These are phyloP conservation scores for Phaedon cochleariae DNA, from an alignment of 2,888 invertebrate genomes.

Conservation along the genomic window DNA sequence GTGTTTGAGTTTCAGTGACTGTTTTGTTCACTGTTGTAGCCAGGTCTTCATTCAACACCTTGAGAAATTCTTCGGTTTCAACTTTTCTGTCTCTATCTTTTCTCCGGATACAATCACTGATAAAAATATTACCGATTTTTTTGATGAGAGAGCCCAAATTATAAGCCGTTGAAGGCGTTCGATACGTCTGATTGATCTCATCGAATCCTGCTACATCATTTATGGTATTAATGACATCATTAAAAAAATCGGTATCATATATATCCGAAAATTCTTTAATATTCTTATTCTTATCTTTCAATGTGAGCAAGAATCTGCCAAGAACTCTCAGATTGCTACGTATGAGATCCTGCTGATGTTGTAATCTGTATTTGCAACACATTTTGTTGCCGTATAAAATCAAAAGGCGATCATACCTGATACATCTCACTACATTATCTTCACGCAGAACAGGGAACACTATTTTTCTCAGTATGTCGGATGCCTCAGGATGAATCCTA, in stretches of 20 bases:
- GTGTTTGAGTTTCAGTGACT: conserved; percentile 7
- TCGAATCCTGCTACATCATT: conserved; percentile 20
- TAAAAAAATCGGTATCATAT: conserved; percentile 16
- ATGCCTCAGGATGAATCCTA: conserved; percentile 21
- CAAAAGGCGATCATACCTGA: conserved; percentile 21
- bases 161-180: conserved; percentile 26
- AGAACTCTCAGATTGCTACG: conserved; percentile 16
- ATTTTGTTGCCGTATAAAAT: conserved; percentile 26
- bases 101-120: conserved; percentile 23
- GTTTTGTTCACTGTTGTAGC: conserved; percentile 14
- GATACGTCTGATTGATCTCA: conserved; percentile 11
- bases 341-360: conserved; percentile 23
- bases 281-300: conserved; percentile 10
- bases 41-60: neutral
- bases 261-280: conserved; percentile 19
- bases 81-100: conserved; percentile 20
- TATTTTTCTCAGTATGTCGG: conserved; percentile 1
- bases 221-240: conserved; percentile 20
- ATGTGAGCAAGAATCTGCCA: conserved; percentile 18
- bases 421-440: conserved; percentile 9
- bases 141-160: conserved; percentile 16
- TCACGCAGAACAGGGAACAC: conserved; percentile 22
- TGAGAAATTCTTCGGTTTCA: conserved; percentile 25
- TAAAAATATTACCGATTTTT: conserved; percentile 22
- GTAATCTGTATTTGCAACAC: conserved; percentile 15